These are phyloP conservation scores for Macquaria australasica DNA, from an alignment of 2,113 vertebrate species.

Conservation along the genomic window DNA sequence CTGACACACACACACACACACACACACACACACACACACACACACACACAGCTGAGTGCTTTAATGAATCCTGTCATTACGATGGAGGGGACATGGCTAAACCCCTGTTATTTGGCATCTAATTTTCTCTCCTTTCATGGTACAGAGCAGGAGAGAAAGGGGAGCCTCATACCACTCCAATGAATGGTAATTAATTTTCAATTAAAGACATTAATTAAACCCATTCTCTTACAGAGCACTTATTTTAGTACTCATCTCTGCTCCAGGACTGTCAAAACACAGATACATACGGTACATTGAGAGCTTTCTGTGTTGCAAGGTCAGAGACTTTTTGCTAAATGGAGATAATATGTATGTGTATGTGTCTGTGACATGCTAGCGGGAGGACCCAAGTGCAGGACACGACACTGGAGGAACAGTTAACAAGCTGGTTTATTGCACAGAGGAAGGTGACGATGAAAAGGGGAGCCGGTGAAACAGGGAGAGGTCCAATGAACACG, in stretches of 20 bases:
- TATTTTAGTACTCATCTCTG: constrained; percentile 9
- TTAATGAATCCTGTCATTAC: constrained; percentile 3
- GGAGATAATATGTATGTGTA: background rate
- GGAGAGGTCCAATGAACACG: too few species aligned
- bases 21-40: constrained; percentile 17
- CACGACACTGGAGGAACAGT: too few species aligned
- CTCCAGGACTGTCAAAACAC: constrained; percentile 40
- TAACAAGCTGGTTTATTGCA: too few species aligned
- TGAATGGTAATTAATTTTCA: constrained; percentile 75
- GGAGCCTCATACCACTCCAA: constrained; percentile 36
- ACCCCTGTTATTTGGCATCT: constrained; percentile 60
- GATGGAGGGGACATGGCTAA: constrained; percentile 64
- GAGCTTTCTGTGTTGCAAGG: constrained; percentile 11
- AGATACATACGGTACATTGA: constrained; percentile 1
- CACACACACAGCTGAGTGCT: background rate
- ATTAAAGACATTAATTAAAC: constrained; percentile 74
- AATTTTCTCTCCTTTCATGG: constrained; percentile 69
- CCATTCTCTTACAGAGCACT: constrained; percentile 38
- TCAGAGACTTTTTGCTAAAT: constrained; percentile 19
- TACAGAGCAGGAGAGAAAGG: constrained; percentile 39
- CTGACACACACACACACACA: constrained; percentile 9
- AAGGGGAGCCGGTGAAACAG: too few species aligned
- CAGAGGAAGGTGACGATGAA: too few species aligned
- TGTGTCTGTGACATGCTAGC: too few species aligned
- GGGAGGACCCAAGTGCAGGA: too few species aligned